Base-by-base conservation (phyloP, 2,888 invertebrate species). In the Cheiracanthium punctorium region DNA sequence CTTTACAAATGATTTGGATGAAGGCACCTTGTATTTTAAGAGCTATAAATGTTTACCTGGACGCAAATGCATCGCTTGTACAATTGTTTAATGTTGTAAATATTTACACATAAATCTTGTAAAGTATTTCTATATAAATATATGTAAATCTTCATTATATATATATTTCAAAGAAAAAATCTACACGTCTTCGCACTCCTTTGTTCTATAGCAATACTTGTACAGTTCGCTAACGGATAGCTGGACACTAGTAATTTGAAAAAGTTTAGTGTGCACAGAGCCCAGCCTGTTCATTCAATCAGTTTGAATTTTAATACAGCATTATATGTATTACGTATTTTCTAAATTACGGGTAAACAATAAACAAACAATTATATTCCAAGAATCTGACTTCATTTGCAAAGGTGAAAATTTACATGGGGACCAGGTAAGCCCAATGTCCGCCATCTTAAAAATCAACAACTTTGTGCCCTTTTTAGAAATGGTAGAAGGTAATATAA, bases 41-140 rank as follows among this genome's bases (percentile, higher is more conserved):
- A 82, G 82, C 76, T 82, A 77, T 82, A 82, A 76, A 77, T 82
- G 76, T 82, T 82, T 80, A 76, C 70, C 71, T 82, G 37, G 24
- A 24, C 29, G 43, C 43, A 33, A 82, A 41, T 65, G 70, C 74
- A 65, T 67, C 77, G 72, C 82, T 82, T 30, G 41, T 76, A 77
- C 28, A 70, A 29, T 82, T 72, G 74, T 67, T 28, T 30, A 74
- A 52, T 81, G 72, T 64, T 82, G 82, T 77, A 82, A 24, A 82
- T 77, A 76, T 76, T 82, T 82, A 32, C 33, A 75, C 37, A 69
- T 64, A 70, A 69, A 43, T 75, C 58, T 77, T 82, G 76, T 76
- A 82, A 75, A 71, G 48, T 71, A 77, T 82, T 82, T 82, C 76
- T 82, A 76, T 82, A 82, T 81, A 69, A 67, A 81, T 81, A 67